Base-by-base conservation (phyloP, 2,888 invertebrate species). In the Drosophila tripunctata region DNA sequence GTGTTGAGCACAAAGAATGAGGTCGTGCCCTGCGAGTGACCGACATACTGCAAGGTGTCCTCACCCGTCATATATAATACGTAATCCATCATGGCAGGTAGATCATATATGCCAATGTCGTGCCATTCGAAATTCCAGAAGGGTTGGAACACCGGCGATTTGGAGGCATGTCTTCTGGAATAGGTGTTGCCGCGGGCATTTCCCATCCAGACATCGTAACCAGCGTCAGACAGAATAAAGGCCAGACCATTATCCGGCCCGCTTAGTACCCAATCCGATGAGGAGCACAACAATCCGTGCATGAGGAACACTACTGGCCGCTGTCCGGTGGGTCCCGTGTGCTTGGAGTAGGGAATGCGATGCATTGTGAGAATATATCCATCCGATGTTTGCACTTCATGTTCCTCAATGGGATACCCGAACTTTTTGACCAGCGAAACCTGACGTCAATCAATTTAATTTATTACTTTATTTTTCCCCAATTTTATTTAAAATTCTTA, bases 371-470 rank as follows among this genome's bases (percentile, higher is more conserved):
- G 62, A 27, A 88, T 57, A 33, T 90, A 90, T 7, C 90, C 90
- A 73, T 90, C 90, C 1, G 84, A 77, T 0, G 90, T 90, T 52
- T 93, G 90, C 0, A 96, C 93, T 0, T 92, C 90, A 79, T 96
- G 95, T 8, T 80, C 86, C 36, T 90, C 95, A 15, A 88, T 67
- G 0, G 74, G 70, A 56, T 90, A 89, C 0, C 89, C 90, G 70
- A 79, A 63, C 21, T 66, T 56, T 31, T 61, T 36, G 0, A 69
- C 71, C 8, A 75, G 22, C 0, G 62, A 33, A 2, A 69, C 57
- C 81, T 81, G 4, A 4, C 7, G 4, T n/a, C n/a, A n/a, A n/a
- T n/a, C n/a, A 5, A 33, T 24, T 17, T 8, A 17, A 1, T 27
- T 35, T 6, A 54, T 7, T 0, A 12, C 33, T 21, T 12, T 21